phyloP scores from a whole-genome alignment of 30 jellyfish, hydroid and myxozoan genomes.

The Pseudorhiza aurosa region DNA sequence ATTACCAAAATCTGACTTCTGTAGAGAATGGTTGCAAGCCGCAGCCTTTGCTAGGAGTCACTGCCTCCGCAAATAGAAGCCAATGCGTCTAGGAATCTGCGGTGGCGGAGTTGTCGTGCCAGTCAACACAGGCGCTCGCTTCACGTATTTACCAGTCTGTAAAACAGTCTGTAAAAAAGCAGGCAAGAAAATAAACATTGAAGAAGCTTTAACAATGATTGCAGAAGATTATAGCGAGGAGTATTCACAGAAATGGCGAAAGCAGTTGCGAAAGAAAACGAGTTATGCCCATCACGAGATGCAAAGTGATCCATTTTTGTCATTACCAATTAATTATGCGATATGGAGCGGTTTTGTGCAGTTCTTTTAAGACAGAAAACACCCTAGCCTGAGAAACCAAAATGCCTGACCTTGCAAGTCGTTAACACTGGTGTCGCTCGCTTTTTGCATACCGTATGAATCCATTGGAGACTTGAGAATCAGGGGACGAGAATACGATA shows the following conservation, averaged over 20 bases:
- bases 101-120: background rate
- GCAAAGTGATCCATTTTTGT: slow-evolving; percentile 66
- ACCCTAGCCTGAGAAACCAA: slow-evolving; percentile 48
- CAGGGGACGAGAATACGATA: slow-evolving; percentile 34
- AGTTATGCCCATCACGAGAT: slow-evolving; percentile 57
- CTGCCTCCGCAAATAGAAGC: too few species aligned
- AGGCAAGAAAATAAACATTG: slow-evolving; percentile 9
- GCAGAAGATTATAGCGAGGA: slow-evolving; percentile 21
- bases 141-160: background rate
- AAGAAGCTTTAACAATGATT: background rate
- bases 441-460: slow-evolving; percentile 64
- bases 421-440: slow-evolving; percentile 45
- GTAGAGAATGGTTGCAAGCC: too few species aligned
- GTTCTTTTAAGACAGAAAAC: slow-evolving; percentile 21
- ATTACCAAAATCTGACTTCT: too few species aligned
- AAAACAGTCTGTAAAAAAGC: background rate
- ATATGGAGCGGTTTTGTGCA: slow-evolving; percentile 20
- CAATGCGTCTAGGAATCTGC: too few species aligned
- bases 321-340: slow-evolving; percentile 49
- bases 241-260: slow-evolving; percentile 21
- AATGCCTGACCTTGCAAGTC: slow-evolving; percentile 61
- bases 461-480: slow-evolving; percentile 55
- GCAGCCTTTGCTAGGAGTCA: too few species aligned
- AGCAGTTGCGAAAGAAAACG: slow-evolving; percentile 53
- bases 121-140: background rate